A percentile compares a stretch with the other conserved stretches of the same genome.
Conservation (phyloP, 2,113 vertebrate genomes). For the Rousettus leschenaultii region DNA sequence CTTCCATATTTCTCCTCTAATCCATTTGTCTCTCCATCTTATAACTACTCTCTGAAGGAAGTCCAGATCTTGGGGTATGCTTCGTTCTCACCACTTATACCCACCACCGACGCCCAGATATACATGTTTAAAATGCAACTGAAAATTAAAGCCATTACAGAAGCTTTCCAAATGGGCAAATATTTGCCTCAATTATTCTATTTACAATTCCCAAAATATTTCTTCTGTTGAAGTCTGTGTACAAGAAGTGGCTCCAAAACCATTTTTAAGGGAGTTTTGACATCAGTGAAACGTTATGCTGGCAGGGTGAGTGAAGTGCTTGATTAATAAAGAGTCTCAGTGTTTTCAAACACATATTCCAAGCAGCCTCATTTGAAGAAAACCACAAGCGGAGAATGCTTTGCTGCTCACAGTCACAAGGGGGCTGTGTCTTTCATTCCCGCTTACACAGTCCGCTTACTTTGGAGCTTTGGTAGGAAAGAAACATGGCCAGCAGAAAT, state of each 20-base stretch:
- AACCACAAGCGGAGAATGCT: slow-evolving; percentile 96
- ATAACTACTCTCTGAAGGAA: neutral
- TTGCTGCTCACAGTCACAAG: slow-evolving; percentile 97
- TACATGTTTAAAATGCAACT: slow-evolving; percentile 72
- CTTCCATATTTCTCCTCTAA: neutral
- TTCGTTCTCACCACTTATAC: neutral
- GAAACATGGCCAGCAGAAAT: slow-evolving; percentile 93
- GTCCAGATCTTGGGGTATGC: neutral
- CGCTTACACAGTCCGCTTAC: slow-evolving; percentile 95
- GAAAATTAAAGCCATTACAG: slow-evolving; percentile 73
- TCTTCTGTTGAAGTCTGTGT: slow-evolving; percentile 86
- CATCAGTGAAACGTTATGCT: slow-evolving; percentile 92
- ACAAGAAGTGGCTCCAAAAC: slow-evolving; percentile 87
- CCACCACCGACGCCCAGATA: slow-evolving; percentile 59
- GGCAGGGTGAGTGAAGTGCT: slow-evolving; percentile 88
- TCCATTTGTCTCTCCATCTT: neutral
- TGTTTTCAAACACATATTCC: slow-evolving; percentile 97
- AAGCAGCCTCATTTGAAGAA: slow-evolving; percentile 94
- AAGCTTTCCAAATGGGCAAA: slow-evolving; percentile 79
- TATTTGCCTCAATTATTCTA: slow-evolving; percentile 87
- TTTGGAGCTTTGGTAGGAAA: slow-evolving; percentile 95
- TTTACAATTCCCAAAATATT: slow-evolving; percentile 93
- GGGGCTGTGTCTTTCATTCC: slow-evolving; percentile 95
- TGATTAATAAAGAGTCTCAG: slow-evolving; percentile 95
- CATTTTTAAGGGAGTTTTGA: slow-evolving; percentile 87